Conservation (phyloP, 1,140 invertebrate genomes). For the Venustaconcha ellipsiformis region DNA sequence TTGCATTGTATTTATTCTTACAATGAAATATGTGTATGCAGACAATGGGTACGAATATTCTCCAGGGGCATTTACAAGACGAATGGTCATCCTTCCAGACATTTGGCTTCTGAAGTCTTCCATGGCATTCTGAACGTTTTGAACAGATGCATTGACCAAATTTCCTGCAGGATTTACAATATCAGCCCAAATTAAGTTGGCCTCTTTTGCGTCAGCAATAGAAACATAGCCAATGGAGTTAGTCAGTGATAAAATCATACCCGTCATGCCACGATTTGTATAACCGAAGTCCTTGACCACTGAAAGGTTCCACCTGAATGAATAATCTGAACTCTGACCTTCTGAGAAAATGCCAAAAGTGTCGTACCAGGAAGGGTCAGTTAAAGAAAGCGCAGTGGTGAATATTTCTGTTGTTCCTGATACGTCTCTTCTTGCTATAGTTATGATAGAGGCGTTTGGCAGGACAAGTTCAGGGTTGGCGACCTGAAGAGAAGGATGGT, state of each 20-base stretch:
- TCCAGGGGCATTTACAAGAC: constrained; percentile 29
- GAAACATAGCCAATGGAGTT: constrained; percentile 52
- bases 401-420: constrained; percentile 55
- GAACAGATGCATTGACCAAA: constrained; percentile 14
- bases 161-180: constrained; percentile 43
- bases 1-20: constrained; percentile 36
- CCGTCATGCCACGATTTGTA: constrained; percentile 44
- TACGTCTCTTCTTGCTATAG: constrained; percentile 44
- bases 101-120: constrained; percentile 12
- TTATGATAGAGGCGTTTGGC: constrained; percentile 37
- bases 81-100: constrained; percentile 18
- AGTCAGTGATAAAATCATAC: constrained; percentile 35
- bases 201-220: constrained; percentile 24
- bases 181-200: constrained; percentile 32
- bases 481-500: constrained; percentile 27
- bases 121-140: constrained; percentile 43
- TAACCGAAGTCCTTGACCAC: constrained; percentile 41
- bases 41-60: constrained; percentile 49
- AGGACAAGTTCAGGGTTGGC: constrained; percentile 36
- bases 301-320: constrained; percentile 34
- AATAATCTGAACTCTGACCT: constrained; percentile 18
- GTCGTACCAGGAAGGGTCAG: constrained; percentile 36
- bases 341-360: constrained; percentile 39
- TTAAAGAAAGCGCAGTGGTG: constrained; percentile 41
- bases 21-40: constrained; percentile 53